These are phyloP conservation scores for Tetragonula carbonaria DNA, from an alignment of 2,888 invertebrate species.

Conservation along the genomic window DNA sequence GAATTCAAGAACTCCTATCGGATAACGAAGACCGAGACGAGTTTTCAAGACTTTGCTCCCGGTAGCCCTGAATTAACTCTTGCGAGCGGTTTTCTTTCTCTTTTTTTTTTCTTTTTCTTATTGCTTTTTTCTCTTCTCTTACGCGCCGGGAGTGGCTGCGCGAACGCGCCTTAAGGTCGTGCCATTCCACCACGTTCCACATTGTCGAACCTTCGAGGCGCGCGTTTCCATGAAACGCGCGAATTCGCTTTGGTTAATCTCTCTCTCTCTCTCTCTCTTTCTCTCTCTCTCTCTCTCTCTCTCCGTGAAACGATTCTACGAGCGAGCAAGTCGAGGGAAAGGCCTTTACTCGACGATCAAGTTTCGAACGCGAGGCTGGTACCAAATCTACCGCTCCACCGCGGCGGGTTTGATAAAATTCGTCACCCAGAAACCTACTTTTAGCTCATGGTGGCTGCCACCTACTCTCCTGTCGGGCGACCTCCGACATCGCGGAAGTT, in stretches of 20 bases:
- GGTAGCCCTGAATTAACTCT: conserved; percentile 9
- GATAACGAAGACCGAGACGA: not conserved
- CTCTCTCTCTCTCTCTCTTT: too few relatives aligned
- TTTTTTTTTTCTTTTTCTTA: not conserved
- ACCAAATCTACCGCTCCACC: not conserved
- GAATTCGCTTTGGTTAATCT: not conserved
- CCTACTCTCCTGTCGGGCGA: conserved; percentile 32
- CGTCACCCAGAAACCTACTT: conserved; percentile 54
- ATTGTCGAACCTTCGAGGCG: not conserved
- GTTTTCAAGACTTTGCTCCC: not conserved
- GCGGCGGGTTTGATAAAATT: conserved; percentile 42
- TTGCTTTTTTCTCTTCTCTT: too few relatives aligned
- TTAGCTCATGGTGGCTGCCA: conserved; percentile 34
- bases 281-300: too few relatives aligned
- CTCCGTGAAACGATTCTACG: not conserved
- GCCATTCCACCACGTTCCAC: conserved; percentile 9
- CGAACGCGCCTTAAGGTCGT: conserved; percentile 14
- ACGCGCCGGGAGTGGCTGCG: conserved; percentile 1
- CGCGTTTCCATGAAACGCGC: not conserved
- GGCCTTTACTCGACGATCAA: conserved; percentile 8
- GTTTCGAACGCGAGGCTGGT: conserved; percentile 43
- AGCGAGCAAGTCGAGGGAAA: conserved; percentile 2
- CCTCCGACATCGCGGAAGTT: conserved; percentile 61
- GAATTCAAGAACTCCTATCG: not conserved
- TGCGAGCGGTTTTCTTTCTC: not conserved